These are phyloP conservation scores for Chaetogeoica ovagalla DNA, from an alignment of 2,888 invertebrate species.

Conservation along the genomic window DNA sequence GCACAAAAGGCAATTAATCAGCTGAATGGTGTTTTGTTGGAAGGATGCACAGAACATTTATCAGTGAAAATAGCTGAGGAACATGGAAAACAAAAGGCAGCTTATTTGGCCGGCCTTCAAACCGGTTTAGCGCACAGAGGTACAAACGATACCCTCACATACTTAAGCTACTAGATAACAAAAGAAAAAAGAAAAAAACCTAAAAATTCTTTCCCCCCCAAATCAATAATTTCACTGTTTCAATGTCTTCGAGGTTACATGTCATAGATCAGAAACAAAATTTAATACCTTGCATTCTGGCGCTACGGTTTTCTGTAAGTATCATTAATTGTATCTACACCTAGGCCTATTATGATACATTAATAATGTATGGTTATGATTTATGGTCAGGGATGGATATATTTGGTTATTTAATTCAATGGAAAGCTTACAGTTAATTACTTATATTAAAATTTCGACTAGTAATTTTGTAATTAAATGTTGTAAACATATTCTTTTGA, in stretches of 20 bases:
- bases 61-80: constrained; percentile 85
- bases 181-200: constrained; percentile 51
- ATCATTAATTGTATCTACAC: constrained; percentile 45
- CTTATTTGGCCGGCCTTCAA: constrained; percentile 72
- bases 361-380: constrained; percentile 19
- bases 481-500: constrained; percentile 15
- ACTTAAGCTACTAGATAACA: constrained; percentile 53
- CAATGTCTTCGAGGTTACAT: constrained; percentile 53
- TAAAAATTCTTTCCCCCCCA: constrained; percentile 21
- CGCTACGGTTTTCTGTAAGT: constrained; percentile 49
- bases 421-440: constrained; percentile 3
- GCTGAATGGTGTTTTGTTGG: constrained; percentile 81
- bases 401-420: constrained; percentile 4
- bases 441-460: neutral
- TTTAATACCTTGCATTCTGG: constrained; percentile 49
- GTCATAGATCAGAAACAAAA: constrained; percentile 53
- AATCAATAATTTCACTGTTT: constrained; percentile 39
- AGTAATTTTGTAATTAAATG: constrained; percentile 24
- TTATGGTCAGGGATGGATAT: constrained; percentile 8
- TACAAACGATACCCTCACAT: constrained; percentile 53
- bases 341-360: constrained; percentile 43
- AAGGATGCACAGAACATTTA: constrained; percentile 81
- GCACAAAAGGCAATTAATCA: constrained; percentile 87
- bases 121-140: constrained; percentile 62
- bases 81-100: constrained; percentile 80